Evolutionary conservation across 2,797 vertebrate genomes (phyloP).

Genomic region (Coracias cyanogaster): DNA sequence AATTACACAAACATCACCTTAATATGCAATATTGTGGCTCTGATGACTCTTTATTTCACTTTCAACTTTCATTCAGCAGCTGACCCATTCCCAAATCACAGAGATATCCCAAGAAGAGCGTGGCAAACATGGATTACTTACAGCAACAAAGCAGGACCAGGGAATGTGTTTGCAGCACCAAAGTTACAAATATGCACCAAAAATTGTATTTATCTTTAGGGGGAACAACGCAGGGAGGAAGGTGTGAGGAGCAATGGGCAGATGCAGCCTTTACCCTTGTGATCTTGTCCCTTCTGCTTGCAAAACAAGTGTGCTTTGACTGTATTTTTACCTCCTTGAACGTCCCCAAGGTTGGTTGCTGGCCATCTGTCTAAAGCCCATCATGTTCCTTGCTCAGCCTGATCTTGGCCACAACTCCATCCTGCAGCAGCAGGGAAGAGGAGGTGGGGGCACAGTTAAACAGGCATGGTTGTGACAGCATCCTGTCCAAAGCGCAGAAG

Average conservation of each 20-base stretch:
- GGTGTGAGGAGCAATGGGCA: neutral
- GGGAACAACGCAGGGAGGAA: neutral
- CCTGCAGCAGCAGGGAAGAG: neutral
- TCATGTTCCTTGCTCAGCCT: neutral
- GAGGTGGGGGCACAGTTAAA: neutral
- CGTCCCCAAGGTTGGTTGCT: neutral
- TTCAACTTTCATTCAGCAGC: neutral
- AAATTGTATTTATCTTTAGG: neutral
- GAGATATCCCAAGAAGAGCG: neutral
- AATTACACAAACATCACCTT: neutral
- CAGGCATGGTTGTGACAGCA: neutral
- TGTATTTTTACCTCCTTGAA: neutral
- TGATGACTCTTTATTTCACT: neutral
- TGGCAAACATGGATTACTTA: neutral
- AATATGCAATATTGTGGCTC: neutral
- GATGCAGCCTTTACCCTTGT: neutral
- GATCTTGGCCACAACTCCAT: neutral
- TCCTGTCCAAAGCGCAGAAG: neutral
- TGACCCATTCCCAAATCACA: neutral
- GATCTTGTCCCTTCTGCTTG: neutral
- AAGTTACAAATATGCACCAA: neutral
- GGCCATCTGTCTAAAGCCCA: neutral
- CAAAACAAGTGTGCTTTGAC: neutral
- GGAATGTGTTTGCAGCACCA: neutral
- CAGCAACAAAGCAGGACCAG: neutral